Evolutionary conservation across 2,797 vertebrate genomes (phyloP).

Genomic region (Enteromius viviparus): DNA sequence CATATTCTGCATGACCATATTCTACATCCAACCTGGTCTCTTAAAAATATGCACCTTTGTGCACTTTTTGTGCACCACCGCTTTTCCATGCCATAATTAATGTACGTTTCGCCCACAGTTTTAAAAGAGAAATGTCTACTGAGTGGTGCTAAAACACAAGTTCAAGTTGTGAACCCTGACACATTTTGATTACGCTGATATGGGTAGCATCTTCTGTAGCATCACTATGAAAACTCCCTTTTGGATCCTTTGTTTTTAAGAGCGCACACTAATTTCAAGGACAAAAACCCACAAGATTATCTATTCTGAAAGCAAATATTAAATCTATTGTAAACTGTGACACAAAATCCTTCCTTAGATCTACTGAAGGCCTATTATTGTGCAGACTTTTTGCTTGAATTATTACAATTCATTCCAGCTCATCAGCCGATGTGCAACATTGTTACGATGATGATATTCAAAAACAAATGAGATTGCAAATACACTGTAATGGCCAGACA

Average conservation of each 20-base stretch:
- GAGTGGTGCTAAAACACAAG: no score
- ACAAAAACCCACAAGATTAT: background rate
- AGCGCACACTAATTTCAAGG: background rate
- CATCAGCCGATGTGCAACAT: background rate
- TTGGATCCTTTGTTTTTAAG: background rate
- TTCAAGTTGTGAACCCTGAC: no score
- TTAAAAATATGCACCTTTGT: no score
- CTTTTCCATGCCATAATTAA: no score
- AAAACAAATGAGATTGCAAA: slow-evolving; percentile 9
- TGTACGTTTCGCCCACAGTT: no score
- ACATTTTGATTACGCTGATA: no score
- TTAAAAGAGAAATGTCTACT: no score
- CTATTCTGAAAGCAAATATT: background rate
- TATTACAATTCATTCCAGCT: background rate
- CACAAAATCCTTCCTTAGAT: background rate
- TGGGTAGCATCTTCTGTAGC: background rate
- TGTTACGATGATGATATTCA: slow-evolving; percentile 13
- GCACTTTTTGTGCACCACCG: no score
- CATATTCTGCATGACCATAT: background rate
- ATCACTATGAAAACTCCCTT: background rate
- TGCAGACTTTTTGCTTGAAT: background rate
- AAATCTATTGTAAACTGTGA: background rate
- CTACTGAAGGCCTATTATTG: background rate
- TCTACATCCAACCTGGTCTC: background rate
- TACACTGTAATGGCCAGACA: background rate